These are phyloP conservation scores for Rhinichthys osculus DNA, from an alignment of 2,797 vertebrate genomes.

Conservation along the genomic window DNA sequence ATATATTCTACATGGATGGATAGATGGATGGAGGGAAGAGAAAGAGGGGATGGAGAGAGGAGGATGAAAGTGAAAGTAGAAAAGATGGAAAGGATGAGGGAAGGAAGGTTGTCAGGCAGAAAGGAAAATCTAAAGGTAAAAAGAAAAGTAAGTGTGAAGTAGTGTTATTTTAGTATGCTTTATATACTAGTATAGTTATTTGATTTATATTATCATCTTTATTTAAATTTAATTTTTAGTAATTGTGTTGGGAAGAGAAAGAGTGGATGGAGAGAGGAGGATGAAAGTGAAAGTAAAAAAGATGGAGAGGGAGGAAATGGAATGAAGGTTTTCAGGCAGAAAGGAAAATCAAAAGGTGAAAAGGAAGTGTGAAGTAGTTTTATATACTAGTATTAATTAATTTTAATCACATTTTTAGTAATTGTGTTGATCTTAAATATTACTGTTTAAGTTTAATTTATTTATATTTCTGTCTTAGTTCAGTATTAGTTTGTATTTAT, in stretches of 20 bases:
- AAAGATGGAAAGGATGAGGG: not conserved
- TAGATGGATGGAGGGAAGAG: not conserved
- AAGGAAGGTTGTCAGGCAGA: not conserved
- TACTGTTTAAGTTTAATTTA: not conserved
- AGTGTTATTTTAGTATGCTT: not conserved
- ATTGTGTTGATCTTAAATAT: not conserved
- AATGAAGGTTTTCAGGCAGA: not conserved
- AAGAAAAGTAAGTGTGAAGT: not conserved
- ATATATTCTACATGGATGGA: not conserved
- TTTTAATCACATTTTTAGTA: not conserved
- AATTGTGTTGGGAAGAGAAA: not conserved
- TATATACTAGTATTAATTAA: not conserved
- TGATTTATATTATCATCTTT: not conserved
- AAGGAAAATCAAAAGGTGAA: not conserved
- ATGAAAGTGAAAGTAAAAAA: not conserved
- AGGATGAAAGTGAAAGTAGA: not conserved
- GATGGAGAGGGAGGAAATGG: too few relatives aligned
- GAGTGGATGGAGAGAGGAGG: not conserved
- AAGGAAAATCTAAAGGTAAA: not conserved
- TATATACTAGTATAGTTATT: not conserved
- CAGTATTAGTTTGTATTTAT: not conserved
- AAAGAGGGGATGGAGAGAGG: not conserved
- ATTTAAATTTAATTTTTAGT: not conserved
- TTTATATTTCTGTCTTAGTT: not conserved
- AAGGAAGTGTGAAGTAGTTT: not conserved